Evolutionary conservation across 2,888 invertebrate species (phyloP).

Genomic region (Cephus rjabovi): DNA sequence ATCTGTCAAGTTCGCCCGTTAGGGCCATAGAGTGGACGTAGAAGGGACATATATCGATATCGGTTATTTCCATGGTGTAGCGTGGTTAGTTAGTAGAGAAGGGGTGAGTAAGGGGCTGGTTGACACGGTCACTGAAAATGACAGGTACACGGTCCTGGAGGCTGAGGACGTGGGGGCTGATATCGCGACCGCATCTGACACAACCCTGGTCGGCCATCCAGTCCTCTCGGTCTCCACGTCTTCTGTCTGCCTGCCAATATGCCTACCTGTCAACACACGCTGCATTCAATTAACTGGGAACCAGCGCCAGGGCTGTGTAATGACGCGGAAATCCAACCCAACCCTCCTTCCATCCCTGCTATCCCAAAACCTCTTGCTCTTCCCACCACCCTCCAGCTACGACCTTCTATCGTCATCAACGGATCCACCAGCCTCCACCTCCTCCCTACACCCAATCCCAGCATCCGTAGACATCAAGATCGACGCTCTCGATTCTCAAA

Average conservation of each 20-base stretch:
- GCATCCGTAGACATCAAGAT: background rate
- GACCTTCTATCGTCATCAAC: background rate
- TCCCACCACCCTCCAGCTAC: slow-evolving; percentile 5
- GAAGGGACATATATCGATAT: slow-evolving; percentile 23
- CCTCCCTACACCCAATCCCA: background rate
- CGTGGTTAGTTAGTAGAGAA: slow-evolving; percentile 46
- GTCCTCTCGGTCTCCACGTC: slow-evolving; percentile 41
- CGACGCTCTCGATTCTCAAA: background rate
- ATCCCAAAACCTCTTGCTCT: slow-evolving; percentile 5
- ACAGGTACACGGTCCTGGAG: slow-evolving; percentile 64
- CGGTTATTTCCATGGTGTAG: slow-evolving; percentile 51
- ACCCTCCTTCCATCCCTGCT: slow-evolving; percentile 9
- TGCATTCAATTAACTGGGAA: slow-evolving; percentile 64
- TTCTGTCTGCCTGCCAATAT: slow-evolving; percentile 63
- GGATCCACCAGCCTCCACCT: background rate
- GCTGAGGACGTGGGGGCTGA: slow-evolving; percentile 49
- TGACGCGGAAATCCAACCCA: slow-evolving; percentile 59
- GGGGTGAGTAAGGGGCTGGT: slow-evolving; percentile 35
- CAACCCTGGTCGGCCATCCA: slow-evolving; percentile 55
- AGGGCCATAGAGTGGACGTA: background rate
- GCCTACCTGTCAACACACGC: slow-evolving; percentile 65
- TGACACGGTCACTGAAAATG: slow-evolving; percentile 63
- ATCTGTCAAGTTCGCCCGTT: background rate
- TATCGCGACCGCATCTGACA: slow-evolving; percentile 64
- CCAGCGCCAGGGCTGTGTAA: slow-evolving; percentile 57